Evolutionary conservation across 2,888 invertebrate genomes (phyloP).

Genomic region (Plebejus anna): DNA sequence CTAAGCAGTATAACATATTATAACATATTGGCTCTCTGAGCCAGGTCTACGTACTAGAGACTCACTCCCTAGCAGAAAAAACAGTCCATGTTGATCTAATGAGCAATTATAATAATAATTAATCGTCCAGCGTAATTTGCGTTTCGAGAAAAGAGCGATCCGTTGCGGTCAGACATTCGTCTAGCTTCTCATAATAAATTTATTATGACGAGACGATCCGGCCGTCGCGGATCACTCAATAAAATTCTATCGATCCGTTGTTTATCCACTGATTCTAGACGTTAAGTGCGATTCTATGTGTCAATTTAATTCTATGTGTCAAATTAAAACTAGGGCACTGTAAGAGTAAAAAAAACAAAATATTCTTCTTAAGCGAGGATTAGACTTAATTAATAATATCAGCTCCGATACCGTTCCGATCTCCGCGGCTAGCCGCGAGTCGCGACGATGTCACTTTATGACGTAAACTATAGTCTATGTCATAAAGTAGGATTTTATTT

Average conservation of each 20-base stretch:
- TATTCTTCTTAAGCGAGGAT: no score
- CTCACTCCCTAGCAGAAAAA: no score
- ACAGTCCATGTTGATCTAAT: neutral
- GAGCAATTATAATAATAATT: neutral
- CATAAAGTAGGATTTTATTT: no score
- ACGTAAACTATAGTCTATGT: no score
- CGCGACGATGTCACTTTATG: no score
- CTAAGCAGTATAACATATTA: no score
- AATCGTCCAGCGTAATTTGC: neutral
- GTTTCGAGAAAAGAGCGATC: neutral
- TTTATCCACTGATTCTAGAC: neutral
- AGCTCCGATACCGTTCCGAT: no score
- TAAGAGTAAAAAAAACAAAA: no score
- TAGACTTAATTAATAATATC: no score
- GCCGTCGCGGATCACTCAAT: neutral
- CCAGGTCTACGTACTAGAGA: no score
- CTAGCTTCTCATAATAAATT: neutral
- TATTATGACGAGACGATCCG: neutral
- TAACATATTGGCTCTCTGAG: no score
- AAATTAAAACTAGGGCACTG: neutral
- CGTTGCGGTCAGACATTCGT: neutral
- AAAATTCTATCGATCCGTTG: neutral
- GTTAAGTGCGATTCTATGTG: neutral
- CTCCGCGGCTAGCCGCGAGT: no score
- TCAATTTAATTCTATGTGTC: neutral